Evolutionary conservation across 2,797 vertebrate genomes (phyloP), one percentile per base, ranked within the genome.

Genomic region (Jordanella pulchra): DNA sequence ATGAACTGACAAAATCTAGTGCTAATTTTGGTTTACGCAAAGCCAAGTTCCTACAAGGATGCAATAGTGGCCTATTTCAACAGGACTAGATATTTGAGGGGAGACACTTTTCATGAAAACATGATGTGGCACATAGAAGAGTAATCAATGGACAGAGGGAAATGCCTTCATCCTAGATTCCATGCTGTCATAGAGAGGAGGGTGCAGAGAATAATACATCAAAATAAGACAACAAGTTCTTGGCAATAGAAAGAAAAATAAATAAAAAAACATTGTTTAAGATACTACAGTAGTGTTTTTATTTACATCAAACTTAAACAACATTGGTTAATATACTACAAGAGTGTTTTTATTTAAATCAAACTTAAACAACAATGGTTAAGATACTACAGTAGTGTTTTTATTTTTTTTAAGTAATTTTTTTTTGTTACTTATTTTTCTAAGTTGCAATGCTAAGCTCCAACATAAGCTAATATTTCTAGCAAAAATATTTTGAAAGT

Each of bases 1-100:
- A 75, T 84, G 85, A 85, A 81, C 78, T 87, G 81, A 79, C 84
- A 82, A 70, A 84, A 89, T 89, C 76, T 82, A 71, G 68, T 54
- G 51, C 83, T 88, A 65, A 87, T 86, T 87, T 86, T 72, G 71
- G 79, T 90, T 90, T 90, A 88, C 86, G 77, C 79, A 86, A 81
- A 85, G 77, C 65, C 67, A 72, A 84, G 82, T 81, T 87, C 84
- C 79, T 86, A 53, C 75, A 70, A 83, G 75, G 72, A 86, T 75
- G 89, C 79, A 53, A 58, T 68, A 75, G 72, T 61, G 72, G 85
- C 72, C 79, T 84, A 72, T 81, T 84, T 87, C 85, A 70, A 79
- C 77, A 64, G 70, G 48, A 76, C 76, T 83, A 75, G 73, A 84
- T 76, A 83, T 81, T 84, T 80, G 60, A 89, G 84, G 82, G 70